Conservation (phyloP, 2,113 vertebrate species). For the Sturnira hondurensis region DNA sequence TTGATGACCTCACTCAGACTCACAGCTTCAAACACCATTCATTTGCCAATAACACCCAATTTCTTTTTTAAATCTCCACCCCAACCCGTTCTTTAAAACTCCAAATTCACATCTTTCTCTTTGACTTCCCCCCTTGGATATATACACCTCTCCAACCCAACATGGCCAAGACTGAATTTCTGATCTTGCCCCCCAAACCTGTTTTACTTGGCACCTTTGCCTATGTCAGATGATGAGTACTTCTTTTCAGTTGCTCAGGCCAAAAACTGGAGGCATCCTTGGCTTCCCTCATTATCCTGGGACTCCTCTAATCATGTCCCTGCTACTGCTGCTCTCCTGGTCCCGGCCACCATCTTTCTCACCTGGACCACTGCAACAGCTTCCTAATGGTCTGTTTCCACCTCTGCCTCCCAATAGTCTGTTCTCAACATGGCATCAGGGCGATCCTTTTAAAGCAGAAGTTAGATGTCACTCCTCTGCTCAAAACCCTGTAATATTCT, state of each 20-base stretch:
- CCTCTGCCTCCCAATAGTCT: neutral
- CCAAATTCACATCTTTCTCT: neutral
- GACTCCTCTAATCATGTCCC: neutral
- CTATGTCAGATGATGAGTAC: neutral
- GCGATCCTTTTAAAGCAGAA: neutral
- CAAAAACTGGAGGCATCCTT: neutral
- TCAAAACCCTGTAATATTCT: neutral
- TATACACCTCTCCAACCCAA: neutral
- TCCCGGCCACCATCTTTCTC: neutral
- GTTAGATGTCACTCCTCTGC: neutral
- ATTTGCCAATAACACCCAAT: neutral
- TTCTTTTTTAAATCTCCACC: neutral
- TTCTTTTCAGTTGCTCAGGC: neutral
- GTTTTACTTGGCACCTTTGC: neutral
- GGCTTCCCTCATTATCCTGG: neutral
- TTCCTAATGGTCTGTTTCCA: neutral
- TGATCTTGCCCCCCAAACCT: neutral
- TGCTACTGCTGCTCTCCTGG: neutral
- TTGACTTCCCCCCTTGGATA: neutral
- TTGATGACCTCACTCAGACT: neutral
- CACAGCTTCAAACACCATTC: neutral
- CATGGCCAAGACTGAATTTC: neutral
- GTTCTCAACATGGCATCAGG: neutral
- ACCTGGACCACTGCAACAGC: neutral
- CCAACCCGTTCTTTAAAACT: neutral